Percentiles rank a stretch among this genome's conserved stretches.
These are phyloP conservation scores for Sebastes goodei DNA, from an alignment of 2,797 vertebrate species.

Conservation along the genomic window DNA sequence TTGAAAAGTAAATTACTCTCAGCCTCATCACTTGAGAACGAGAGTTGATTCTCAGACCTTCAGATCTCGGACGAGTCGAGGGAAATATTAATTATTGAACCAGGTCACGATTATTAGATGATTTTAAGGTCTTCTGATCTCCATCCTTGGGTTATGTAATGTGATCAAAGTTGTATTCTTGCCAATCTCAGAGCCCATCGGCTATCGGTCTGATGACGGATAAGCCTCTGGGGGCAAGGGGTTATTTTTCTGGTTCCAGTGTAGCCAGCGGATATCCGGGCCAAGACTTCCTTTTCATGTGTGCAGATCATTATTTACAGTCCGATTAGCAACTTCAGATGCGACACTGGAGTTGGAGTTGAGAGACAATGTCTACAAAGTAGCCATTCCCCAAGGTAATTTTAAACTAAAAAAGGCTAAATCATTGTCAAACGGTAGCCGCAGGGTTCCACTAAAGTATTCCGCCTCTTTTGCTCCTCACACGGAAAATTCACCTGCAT, in stretches of 20 bases:
- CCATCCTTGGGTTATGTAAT: constrained; percentile 18
- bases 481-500: background rate
- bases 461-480: background rate
- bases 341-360: too few species aligned
- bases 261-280: too few species aligned
- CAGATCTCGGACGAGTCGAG: constrained; percentile 18
- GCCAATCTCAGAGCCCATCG: background rate
- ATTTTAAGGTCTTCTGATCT: constrained; percentile 21
- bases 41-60: constrained; percentile 7
- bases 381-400: background rate
- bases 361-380: too few species aligned
- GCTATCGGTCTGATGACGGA: too few species aligned
- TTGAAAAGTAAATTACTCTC: constrained; percentile 20
- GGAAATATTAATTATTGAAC: constrained; percentile 1
- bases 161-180: constrained; percentile 19
- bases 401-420: background rate
- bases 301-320: too few species aligned
- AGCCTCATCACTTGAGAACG: constrained; percentile 8
- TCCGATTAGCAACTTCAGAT: too few species aligned
- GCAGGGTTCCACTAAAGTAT: background rate
- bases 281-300: too few species aligned
- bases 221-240: too few species aligned
- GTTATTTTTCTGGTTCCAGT: too few species aligned
- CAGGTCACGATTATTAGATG: constrained; percentile 51
- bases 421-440: background rate